phyloP scores from a whole-genome alignment of 2,888 invertebrate genomes.

The Prosopocoilus inquinatus region DNA sequence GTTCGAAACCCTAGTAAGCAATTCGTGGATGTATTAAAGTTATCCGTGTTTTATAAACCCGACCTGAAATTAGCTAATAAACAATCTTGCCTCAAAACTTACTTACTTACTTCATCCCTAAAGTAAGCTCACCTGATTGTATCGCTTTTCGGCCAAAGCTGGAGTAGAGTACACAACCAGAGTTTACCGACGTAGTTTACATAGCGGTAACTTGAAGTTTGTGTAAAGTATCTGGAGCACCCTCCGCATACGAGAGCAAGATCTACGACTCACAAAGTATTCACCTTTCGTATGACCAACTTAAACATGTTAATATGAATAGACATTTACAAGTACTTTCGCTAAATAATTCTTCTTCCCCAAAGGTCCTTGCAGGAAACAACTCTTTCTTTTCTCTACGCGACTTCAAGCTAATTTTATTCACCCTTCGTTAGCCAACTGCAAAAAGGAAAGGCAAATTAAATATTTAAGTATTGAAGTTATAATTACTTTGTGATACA shows the following conservation, averaged over 20 bases:
- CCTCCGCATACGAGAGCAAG: slow-evolving; percentile 40
- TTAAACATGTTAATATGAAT: slow-evolving; percentile 33
- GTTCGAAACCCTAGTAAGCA: background rate
- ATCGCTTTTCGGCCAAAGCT: slow-evolving; percentile 41
- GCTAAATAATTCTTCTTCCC: too few species aligned
- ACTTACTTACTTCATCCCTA: slow-evolving; percentile 40
- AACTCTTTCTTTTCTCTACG: too few species aligned
- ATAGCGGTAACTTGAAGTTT: slow-evolving; percentile 43
- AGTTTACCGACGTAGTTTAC: slow-evolving; percentile 43
- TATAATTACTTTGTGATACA: too few species aligned
- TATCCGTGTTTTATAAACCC: slow-evolving; percentile 12
- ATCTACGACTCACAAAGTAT: slow-evolving; percentile 39
- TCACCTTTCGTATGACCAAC: slow-evolving; percentile 33
- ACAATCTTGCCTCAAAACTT: slow-evolving; percentile 42
- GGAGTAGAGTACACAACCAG: slow-evolving; percentile 38
- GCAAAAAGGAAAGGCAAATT: too few species aligned
- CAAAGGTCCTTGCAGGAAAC: too few species aligned
- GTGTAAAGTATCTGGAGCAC: slow-evolving; percentile 41
- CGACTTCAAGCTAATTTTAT: too few species aligned
- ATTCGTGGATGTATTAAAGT: slow-evolving; percentile 6
- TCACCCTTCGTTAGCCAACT: too few species aligned
- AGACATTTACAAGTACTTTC: slow-evolving; percentile 9
- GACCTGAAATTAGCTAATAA: slow-evolving; percentile 37
- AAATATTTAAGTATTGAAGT: too few species aligned
- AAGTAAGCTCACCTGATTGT: slow-evolving; percentile 43